These are phyloP conservation scores for Macaca mulatta DNA, from an alignment of 2,113 vertebrate genomes.

Conservation along the genomic window DNA sequence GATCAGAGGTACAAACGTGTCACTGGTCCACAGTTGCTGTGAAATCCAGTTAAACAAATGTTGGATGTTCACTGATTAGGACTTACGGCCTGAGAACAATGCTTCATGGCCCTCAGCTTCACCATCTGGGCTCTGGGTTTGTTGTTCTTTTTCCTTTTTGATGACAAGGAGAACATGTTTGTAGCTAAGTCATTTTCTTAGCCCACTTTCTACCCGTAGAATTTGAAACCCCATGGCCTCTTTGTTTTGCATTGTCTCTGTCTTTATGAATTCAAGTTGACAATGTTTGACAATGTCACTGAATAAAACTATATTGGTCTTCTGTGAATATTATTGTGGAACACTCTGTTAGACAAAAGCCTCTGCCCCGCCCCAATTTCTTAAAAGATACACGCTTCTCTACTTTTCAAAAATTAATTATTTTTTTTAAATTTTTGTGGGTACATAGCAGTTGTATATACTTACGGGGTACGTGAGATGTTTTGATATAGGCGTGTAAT, in stretches of 20 bases:
- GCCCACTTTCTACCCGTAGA: neutral
- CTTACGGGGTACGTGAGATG: no score
- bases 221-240: neutral
- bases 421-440: no score
- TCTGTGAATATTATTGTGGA: neutral
- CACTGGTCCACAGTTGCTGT: neutral
- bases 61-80: neutral
- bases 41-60: neutral
- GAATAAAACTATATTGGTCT: neutral
- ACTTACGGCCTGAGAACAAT: neutral
- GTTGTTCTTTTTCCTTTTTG: neutral
- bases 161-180: neutral
- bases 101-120: neutral
- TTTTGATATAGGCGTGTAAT: no score
- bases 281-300: neutral
- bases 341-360: neutral
- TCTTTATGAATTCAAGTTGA: conserved; percentile 3
- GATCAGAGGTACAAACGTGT: neutral
- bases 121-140: neutral
- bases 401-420: no score
- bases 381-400: neutral
- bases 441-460: no score
- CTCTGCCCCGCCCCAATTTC: neutral
- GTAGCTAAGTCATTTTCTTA: neutral
- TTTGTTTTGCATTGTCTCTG: neutral